Conservation (phyloP, 1,140 invertebrate genomes). For the Nasonia giraulti region DNA sequence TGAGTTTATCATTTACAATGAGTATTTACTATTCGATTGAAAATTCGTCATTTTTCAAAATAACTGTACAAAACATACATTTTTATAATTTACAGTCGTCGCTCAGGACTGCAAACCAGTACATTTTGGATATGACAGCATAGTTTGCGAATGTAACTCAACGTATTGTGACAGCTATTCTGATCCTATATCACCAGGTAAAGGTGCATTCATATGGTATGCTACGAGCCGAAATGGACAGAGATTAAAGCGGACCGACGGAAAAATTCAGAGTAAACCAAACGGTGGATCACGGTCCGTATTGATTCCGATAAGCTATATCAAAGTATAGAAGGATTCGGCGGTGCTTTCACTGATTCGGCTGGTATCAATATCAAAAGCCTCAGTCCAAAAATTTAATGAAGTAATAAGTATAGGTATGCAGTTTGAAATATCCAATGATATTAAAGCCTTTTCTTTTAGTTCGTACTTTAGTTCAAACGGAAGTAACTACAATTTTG, state of each 20-base stretch:
- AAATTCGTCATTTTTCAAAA: too few relatives aligned
- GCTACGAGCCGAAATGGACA: slow-evolving; percentile 76
- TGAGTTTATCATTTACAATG: too few relatives aligned
- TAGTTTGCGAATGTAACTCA: slow-evolving; percentile 91
- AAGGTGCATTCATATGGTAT: slow-evolving; percentile 76
- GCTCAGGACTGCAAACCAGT: slow-evolving; percentile 67
- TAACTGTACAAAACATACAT: too few relatives aligned
- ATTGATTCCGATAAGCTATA: slow-evolving; percentile 60
- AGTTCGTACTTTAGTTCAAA: slow-evolving; percentile 70
- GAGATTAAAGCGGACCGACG: slow-evolving; percentile 68
- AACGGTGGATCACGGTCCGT: neutral
- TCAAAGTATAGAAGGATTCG: slow-evolving; percentile 85
- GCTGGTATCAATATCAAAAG: slow-evolving; percentile 84
- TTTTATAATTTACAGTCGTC: neutral
- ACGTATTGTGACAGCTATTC: slow-evolving; percentile 87
- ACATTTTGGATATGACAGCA: slow-evolving; percentile 70
- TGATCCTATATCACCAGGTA: slow-evolving; percentile 64
- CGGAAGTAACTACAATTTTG: slow-evolving; percentile 79
- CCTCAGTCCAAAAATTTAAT: slow-evolving; percentile 69
- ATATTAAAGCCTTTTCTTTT: neutral
- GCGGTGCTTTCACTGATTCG: slow-evolving; percentile 91
- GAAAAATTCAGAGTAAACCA: slow-evolving; percentile 56
- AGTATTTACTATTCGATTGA: too few relatives aligned
- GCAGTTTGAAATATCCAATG: neutral
- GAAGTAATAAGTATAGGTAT: slow-evolving; percentile 25